Percentiles rank a stretch among this genome's conserved stretches.
These are phyloP conservation scores for Triplophysa dalaica DNA, from an alignment of 2,113 vertebrate species.

Conservation along the genomic window DNA sequence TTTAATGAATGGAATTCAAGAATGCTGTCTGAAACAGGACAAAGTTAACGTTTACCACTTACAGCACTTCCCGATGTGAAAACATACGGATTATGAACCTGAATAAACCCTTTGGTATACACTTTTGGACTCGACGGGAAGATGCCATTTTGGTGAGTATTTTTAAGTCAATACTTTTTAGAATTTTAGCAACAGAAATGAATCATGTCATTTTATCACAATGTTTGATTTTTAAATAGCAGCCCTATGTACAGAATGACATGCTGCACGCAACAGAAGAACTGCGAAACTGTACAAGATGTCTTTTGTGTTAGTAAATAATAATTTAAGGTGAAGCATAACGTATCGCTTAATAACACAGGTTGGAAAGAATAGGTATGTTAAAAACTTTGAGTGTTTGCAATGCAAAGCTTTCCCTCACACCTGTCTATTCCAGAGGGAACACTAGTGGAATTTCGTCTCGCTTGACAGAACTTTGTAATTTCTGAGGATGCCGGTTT, in stretches of 20 bases:
- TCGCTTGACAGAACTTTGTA: constrained; percentile 34
- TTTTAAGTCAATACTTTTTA: not conserved
- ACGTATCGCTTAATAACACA: too few relatives aligned
- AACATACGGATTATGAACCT: constrained; percentile 24
- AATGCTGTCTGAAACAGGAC: constrained; percentile 7
- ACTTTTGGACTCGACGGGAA: constrained; percentile 20
- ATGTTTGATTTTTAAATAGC: too few relatives aligned
- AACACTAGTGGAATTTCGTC: constrained; percentile 28
- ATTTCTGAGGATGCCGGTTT: constrained; percentile 68
- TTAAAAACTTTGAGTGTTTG: not conserved
- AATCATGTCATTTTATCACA: too few relatives aligned
- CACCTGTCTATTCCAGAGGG: constrained; percentile 41
- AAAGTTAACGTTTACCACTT: not conserved
- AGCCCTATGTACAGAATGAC: too few relatives aligned
- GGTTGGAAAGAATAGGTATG: not conserved
- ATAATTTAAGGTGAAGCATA: not conserved
- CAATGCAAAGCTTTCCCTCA: not conserved
- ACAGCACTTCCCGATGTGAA: not conserved
- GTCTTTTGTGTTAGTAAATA: not conserved
- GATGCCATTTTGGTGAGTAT: constrained; percentile 63
- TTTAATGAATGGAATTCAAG: constrained; percentile 44
- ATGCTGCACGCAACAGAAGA: too few relatives aligned
- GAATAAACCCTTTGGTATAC: constrained; percentile 41
- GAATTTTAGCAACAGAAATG: too few relatives aligned
- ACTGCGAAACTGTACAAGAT: not conserved